Evolutionary conservation across 1,140 invertebrate species (phyloP).

Genomic region (Sycophaga agraensis): DNA sequence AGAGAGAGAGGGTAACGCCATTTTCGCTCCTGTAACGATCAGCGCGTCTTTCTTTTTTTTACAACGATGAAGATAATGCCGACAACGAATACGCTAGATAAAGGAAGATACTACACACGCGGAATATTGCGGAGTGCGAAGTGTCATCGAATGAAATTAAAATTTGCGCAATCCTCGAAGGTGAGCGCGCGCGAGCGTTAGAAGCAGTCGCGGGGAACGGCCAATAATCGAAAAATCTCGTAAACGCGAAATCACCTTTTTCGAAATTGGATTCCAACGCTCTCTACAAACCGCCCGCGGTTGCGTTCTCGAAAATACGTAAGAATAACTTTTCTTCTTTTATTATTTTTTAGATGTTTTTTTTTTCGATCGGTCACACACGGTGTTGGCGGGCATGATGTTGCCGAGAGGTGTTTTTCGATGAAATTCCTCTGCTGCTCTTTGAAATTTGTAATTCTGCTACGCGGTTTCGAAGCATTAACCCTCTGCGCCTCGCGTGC

Average conservation of each 20-base stretch:
- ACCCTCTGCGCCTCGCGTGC: background rate
- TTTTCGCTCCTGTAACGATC: background rate
- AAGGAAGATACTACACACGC: background rate
- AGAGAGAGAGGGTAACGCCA: background rate
- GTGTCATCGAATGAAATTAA: background rate
- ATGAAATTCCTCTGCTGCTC: conserved; percentile 1
- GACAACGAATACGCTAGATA: background rate
- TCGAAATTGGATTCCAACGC: background rate
- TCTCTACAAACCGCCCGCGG: conserved; percentile 5
- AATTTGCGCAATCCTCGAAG: background rate
- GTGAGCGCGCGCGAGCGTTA: too few species aligned
- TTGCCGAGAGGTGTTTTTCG: background rate
- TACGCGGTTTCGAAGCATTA: background rate
- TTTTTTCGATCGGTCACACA: too few species aligned
- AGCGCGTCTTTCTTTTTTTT: conserved; percentile 7
- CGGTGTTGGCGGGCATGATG: too few species aligned
- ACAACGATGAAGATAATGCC: conserved; percentile 1
- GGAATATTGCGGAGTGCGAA: conserved; percentile 1
- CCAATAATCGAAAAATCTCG: too few species aligned
- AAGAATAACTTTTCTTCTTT: background rate
- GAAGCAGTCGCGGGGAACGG: too few species aligned
- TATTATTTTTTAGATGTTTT: too few species aligned
- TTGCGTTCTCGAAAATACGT: conserved; percentile 1
- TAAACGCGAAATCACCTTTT: too few species aligned
- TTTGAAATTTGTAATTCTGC: background rate